phyloP scores from a whole-genome alignment of 92 coral and sea anemone genomes.

The Zoanthus solanderi region DNA sequence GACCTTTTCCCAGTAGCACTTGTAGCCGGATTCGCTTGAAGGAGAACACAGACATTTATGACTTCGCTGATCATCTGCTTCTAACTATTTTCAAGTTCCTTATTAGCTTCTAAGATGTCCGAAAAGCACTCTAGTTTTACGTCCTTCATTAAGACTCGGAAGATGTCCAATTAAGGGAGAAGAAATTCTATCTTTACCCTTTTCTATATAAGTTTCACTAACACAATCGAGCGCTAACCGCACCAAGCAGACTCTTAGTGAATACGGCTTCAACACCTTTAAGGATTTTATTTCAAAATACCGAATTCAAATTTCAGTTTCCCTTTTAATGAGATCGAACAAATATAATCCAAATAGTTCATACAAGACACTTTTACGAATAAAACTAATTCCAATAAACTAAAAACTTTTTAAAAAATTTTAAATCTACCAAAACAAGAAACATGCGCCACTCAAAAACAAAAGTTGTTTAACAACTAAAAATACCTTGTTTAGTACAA shows the following conservation, averaged over 20 bases:
- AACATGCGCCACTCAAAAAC: too few relatives aligned
- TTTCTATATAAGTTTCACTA: slow-evolving; percentile 42
- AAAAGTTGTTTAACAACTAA: too few relatives aligned
- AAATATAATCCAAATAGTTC: too few relatives aligned
- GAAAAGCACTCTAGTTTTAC: slow-evolving; percentile 49
- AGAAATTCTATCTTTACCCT: slow-evolving; percentile 52
- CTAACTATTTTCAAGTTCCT: slow-evolving; percentile 35
- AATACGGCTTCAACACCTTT: too few relatives aligned
- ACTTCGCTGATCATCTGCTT: slow-evolving; percentile 55
- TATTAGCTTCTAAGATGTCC: slow-evolving; percentile 26
- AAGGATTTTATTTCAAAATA: too few relatives aligned
- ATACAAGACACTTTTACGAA: too few relatives aligned
- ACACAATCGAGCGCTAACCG: slow-evolving; percentile 49
- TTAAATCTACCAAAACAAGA: too few relatives aligned
- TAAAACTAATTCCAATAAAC: too few relatives aligned
- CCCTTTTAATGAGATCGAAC: too few relatives aligned
- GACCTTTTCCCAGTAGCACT: slow-evolving; percentile 65
- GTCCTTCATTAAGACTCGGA: slow-evolving; percentile 49
- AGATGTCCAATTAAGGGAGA: slow-evolving; percentile 60
- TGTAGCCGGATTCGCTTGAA: slow-evolving; percentile 62
- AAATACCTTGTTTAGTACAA: too few relatives aligned
- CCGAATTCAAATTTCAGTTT: too few relatives aligned
- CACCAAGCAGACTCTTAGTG: slow-evolving; percentile 24
- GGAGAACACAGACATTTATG: slow-evolving; percentile 57
- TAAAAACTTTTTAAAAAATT: too few relatives aligned